Base-by-base conservation (phyloP, 2,113 vertebrate genomes). In the Sterrhoptilus dennistouni region DNA sequence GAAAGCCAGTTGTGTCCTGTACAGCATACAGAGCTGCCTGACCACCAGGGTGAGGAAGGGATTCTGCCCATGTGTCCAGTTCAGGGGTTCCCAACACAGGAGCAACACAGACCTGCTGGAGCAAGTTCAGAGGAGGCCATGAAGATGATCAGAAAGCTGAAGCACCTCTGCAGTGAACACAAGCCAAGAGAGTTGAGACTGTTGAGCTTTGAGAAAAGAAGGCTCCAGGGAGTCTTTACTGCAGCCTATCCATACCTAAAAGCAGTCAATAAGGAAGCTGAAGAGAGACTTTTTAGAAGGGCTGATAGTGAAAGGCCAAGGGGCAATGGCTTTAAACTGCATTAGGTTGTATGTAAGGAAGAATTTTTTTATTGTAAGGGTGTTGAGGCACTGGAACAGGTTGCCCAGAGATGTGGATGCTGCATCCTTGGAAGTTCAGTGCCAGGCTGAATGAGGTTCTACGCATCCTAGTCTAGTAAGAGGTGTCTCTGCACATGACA, bases 81-180 rank as follows among this genome's bases (percentile, higher is more conserved):
- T 57, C 44, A 12, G 20, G 44, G 6, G 2, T 53, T 35, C 31
- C 25, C 38, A 59, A 2, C 38, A 47, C 9, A 23, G 52, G 8
- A 79, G 14, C 16, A 44, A 5, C 6, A 1, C 3, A 11, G 52
- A 57, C 17, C 45, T 35, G 2, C 14, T 65, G n/a, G 36, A 45
- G 11, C 0, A 0, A 47, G n/a, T 59, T 28, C 52, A 53, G 38
- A 59, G 50, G 33, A 38, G 9, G 38, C 38, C n/a, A 19, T 0
- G 0, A 59, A 31, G 59, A 35, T n/a, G 5, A 40, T 27, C n/a
- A 31, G 38, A 23, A 24, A 71, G 7, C 25, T 74, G 60, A 59
- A 47, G 45, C 38, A 29, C 11, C 13, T 52, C 33, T 65, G 9
- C 23, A 63, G 4, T 70, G 27, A 64, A 29, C 18, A 44, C 4